phyloP scores from a whole-genome alignment of 2,888 invertebrate species.

The Deilephila porcellus region DNA sequence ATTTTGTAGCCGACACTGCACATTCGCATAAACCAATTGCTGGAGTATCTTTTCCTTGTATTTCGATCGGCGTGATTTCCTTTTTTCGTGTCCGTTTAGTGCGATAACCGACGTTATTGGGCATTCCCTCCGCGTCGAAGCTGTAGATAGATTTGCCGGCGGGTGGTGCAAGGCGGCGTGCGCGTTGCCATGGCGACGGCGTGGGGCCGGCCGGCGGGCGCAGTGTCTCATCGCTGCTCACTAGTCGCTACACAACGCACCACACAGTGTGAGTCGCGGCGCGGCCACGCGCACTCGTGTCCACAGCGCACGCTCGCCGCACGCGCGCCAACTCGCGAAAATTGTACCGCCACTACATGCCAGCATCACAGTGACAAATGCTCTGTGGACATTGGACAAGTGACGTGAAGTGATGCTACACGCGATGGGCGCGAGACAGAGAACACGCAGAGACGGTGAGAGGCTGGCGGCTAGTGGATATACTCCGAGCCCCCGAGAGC shows the following conservation, averaged over 20 bases:
- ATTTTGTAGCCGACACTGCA: too few species aligned
- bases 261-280: constrained; percentile 15
- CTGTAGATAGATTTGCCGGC: background rate
- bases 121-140: background rate
- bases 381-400: background rate
- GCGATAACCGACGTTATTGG: background rate
- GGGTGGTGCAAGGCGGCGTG: background rate
- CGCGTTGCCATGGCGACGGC: constrained; percentile 10
- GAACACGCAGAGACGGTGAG: constrained; percentile 3
- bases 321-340: background rate
- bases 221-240: background rate
- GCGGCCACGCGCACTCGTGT: constrained; percentile 27
- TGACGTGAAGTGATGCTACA: background rate
- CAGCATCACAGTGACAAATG: background rate
- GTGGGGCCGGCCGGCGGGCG: background rate
- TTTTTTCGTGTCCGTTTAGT: too few species aligned
- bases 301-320: background rate
- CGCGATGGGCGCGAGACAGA: background rate
- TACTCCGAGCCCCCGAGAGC: background rate
- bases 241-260: too few species aligned
- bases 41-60: too few species aligned
- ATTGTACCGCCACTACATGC: background rate
- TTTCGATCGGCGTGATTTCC: too few species aligned
- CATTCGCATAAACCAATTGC: too few species aligned
- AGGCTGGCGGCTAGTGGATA: background rate